Conservation (phyloP, 2,888 invertebrate genomes). For the Eupsilia transversa region DNA sequence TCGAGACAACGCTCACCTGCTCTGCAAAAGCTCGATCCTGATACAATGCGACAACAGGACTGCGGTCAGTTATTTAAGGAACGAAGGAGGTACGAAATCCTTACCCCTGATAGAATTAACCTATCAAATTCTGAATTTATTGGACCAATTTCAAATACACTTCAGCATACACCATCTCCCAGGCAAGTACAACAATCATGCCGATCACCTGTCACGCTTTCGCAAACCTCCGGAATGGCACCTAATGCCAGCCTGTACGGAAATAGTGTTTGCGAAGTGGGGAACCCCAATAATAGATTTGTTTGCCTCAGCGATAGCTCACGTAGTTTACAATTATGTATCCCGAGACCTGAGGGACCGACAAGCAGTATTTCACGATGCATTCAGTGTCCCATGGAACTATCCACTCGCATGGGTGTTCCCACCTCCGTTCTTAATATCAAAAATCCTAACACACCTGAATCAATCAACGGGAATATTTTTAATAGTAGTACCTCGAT, state of each 20-base stretch:
- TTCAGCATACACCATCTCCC: slow-evolving; percentile 30
- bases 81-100: slow-evolving; percentile 7
- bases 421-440: slow-evolving; percentile 3
- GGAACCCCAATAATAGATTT: slow-evolving; percentile 10
- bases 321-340: slow-evolving; percentile 22
- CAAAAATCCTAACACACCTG: slow-evolving; percentile 23
- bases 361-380: slow-evolving; percentile 4
- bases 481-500: slow-evolving; percentile 13
- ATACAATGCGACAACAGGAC: slow-evolving; percentile 5
- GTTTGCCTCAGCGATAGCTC: slow-evolving; percentile 13
- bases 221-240: neutral
- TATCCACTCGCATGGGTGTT: slow-evolving; percentile 5
- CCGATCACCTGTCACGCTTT: slow-evolving; percentile 5
- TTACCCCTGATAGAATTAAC: neutral
- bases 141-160: slow-evolving; percentile 3
- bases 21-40: slow-evolving; percentile 59
- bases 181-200: slow-evolving; percentile 13
- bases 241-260: slow-evolving; percentile 5
- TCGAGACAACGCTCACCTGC: slow-evolving; percentile 59
- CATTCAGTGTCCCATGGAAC: slow-evolving; percentile 8
- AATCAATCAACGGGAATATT: slow-evolving; percentile 30
- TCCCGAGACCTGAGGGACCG: neutral
- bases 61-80: slow-evolving; percentile 24
- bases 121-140: slow-evolving; percentile 1
- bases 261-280: slow-evolving; percentile 6